A percentile compares a stretch with the other conserved stretches of the same genome.
Conservation (phyloP, 2,888 invertebrate species). For the Ectobius pallidus region DNA sequence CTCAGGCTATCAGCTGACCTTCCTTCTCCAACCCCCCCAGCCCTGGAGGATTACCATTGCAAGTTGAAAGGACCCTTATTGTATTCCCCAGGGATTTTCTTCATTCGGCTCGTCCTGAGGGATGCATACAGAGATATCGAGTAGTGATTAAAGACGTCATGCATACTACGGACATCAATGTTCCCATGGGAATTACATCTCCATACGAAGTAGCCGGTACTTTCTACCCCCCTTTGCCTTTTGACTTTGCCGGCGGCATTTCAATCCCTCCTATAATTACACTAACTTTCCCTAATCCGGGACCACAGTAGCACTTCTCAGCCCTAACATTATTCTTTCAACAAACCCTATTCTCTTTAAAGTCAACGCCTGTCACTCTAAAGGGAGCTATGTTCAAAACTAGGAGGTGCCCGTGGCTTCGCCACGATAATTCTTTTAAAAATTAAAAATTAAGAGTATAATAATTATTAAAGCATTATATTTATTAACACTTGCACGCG, state of each 20-base stretch:
- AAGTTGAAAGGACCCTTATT: constrained; percentile 41
- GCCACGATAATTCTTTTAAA: too few relatives aligned
- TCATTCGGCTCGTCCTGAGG: constrained; percentile 34
- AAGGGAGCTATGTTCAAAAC: too few relatives aligned
- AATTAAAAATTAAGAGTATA: too few relatives aligned
- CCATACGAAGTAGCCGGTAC: constrained; percentile 37
- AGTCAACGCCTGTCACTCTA: too few relatives aligned
- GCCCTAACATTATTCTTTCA: too few relatives aligned
- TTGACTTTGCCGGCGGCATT: neutral
- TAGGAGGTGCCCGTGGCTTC: too few relatives aligned
- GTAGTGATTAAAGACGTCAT: constrained; percentile 25
- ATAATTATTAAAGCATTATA: too few relatives aligned
- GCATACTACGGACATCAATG: constrained; percentile 28
- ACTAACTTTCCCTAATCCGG: too few relatives aligned
- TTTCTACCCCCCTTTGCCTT: neutral
- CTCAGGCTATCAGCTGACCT: constrained; percentile 51
- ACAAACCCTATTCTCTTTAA: too few relatives aligned
- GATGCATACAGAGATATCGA: constrained; percentile 19
- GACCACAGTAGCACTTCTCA: too few relatives aligned
- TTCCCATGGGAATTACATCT: constrained; percentile 44
- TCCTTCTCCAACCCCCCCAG: constrained; percentile 41
- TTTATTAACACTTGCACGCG: too few relatives aligned
- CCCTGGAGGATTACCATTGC: constrained; percentile 26
- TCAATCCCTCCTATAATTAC: too few relatives aligned
- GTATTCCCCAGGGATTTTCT: constrained; percentile 43